Evolutionary conservation across 2,888 invertebrate genomes (phyloP).

Genomic region (Steromphala cineraria): DNA sequence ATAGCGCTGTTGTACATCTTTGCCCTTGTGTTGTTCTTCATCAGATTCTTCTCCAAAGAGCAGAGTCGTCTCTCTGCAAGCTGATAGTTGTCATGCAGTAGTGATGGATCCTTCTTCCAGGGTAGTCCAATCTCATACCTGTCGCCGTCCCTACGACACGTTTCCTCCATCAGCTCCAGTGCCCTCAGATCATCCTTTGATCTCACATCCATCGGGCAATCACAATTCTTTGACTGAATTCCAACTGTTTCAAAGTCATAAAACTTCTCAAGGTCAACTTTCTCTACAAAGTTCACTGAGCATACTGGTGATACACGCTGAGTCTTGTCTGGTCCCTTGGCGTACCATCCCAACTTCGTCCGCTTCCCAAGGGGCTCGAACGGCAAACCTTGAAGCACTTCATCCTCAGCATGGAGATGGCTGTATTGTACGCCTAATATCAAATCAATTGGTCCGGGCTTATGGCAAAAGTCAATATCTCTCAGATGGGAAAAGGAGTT

Average conservation of each 20-base stretch:
- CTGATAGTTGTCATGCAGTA: constrained; percentile 17
- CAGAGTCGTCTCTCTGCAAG: constrained; percentile 14
- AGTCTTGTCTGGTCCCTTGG: constrained; percentile 20
- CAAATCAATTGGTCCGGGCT: constrained; percentile 4
- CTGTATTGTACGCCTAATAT: constrained; percentile 27
- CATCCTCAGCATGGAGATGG: constrained; percentile 23
- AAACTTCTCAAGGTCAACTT: constrained; percentile 21
- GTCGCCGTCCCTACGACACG: not conserved
- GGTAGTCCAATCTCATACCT: not conserved
- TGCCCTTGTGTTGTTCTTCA: not conserved
- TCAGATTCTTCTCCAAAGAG: constrained; percentile 20
- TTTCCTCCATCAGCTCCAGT: not conserved
- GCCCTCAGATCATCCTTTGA: not conserved
- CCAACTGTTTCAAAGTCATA: constrained; percentile 26
- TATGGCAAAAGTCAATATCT: not conserved
- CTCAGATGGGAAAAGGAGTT: too few species aligned
- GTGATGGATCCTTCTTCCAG: constrained; percentile 21
- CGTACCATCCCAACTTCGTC: constrained; percentile 26
- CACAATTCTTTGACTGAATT: constrained; percentile 17
- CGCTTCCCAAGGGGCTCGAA: constrained; percentile 24
- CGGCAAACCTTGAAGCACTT: not conserved
- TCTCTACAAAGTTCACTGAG: constrained; percentile 11
- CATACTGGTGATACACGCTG: too few species aligned
- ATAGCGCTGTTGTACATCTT: constrained; percentile 11
- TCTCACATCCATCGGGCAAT: not conserved